Conservation (phyloP, 2,888 invertebrate genomes). For the Torymus aiolomorphi region DNA sequence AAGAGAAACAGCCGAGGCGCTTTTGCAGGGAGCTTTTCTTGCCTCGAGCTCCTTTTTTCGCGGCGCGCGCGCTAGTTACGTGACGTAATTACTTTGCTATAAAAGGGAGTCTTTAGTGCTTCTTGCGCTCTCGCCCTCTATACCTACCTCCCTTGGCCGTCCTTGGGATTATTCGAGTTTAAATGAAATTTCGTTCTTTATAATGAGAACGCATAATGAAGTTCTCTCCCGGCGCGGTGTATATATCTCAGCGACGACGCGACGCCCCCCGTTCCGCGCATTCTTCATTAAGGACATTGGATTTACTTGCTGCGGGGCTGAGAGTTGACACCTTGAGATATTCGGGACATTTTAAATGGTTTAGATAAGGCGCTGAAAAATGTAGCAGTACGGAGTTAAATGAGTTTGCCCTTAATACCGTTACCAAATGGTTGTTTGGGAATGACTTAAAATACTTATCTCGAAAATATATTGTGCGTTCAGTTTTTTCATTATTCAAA, state of each 20-base stretch:
- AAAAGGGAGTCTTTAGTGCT: constrained; percentile 38
- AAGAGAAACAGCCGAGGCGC: constrained; percentile 14
- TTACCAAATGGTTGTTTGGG: too few relatives aligned
- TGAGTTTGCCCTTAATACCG: too few relatives aligned
- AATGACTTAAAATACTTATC: too few relatives aligned
- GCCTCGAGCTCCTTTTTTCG: constrained; percentile 27
- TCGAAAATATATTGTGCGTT: background rate
- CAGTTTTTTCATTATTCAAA: background rate
- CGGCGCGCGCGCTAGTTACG: constrained; percentile 38
- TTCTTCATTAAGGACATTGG: background rate
- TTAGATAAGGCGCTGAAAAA: too few relatives aligned
- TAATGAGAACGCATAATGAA: constrained; percentile 29
- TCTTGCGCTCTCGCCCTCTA: background rate
- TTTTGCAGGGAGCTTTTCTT: constrained; percentile 37
- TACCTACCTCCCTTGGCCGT: background rate
- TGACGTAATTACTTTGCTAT: constrained; percentile 49
- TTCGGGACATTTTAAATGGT: too few relatives aligned
- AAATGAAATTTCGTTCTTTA: constrained; percentile 39
- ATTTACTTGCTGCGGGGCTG: background rate
- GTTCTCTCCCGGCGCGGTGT: background rate
- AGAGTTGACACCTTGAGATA: background rate
- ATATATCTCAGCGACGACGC: too few relatives aligned
- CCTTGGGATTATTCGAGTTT: constrained; percentile 33
- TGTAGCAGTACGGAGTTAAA: too few relatives aligned
- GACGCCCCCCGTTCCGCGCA: too few relatives aligned